A percentile compares a stretch with the other conserved stretches of the same genome.
These are phyloP conservation scores for Rhagoletis pomonella DNA, from an alignment of 1,140 invertebrate genomes.

Conservation along the genomic window DNA sequence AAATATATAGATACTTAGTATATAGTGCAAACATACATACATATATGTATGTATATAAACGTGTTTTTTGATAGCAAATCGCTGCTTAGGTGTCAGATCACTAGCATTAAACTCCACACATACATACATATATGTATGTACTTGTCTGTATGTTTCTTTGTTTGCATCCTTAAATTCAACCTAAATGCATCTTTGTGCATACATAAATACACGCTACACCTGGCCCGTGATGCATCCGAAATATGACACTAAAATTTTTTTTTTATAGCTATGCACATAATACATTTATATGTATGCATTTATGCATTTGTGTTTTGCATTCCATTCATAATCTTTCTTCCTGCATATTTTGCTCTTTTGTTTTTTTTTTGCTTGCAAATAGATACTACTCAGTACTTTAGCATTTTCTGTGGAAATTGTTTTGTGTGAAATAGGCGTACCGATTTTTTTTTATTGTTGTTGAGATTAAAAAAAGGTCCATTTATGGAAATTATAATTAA, in stretches of 20 bases:
- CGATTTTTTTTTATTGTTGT: neutral
- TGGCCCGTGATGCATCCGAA: neutral
- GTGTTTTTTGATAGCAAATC: neutral
- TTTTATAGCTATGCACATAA: neutral
- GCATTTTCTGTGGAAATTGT: neutral
- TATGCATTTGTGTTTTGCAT: neutral
- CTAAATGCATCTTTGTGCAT: neutral
- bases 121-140: no score
- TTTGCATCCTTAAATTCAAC: neutral
- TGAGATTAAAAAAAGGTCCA: neutral
- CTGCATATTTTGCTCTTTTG: neutral
- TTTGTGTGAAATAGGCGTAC: neutral
- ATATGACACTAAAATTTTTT: conserved; percentile 27
- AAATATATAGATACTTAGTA: no score
- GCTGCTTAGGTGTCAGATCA: conserved; percentile 28
- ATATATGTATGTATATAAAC: neutral
- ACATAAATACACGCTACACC: neutral
- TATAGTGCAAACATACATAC: no score
- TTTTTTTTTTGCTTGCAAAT: neutral
- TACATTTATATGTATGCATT: neutral
- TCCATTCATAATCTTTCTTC: neutral
- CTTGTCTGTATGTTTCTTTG: neutral
- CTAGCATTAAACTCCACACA: neutral
- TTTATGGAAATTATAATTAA: neutral
- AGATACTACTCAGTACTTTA: neutral